These are phyloP conservation scores for Ichneumoninae sp. DNA, from an alignment of 2,888 invertebrate genomes.

Conservation along the genomic window DNA sequence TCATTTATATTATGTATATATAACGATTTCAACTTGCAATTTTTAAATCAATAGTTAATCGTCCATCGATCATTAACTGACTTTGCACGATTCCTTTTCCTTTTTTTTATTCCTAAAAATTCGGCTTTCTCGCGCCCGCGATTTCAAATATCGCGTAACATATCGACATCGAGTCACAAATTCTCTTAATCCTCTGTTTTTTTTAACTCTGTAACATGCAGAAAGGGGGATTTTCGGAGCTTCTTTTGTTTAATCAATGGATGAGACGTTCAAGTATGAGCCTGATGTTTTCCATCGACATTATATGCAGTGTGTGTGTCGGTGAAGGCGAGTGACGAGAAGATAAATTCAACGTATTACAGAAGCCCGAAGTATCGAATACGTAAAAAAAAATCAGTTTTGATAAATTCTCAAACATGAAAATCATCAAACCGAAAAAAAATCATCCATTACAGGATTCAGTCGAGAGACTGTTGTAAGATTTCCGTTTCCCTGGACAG, in stretches of 20 bases:
- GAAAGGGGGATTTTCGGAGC: conserved; percentile 42
- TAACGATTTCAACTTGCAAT: conserved; percentile 58
- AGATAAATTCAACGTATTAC: conserved; percentile 40
- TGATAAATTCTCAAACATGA: conserved; percentile 19
- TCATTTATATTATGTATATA: conserved; percentile 60
- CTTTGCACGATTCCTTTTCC: conserved; percentile 57
- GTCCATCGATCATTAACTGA: conserved; percentile 53
- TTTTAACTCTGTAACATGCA: conserved; percentile 45
- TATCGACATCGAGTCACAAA: conserved; percentile 46
- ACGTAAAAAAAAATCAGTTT: conserved; percentile 2
- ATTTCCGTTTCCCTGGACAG: conserved; percentile 47
- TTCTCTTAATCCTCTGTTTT: conserved; percentile 38
- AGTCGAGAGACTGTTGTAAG: conserved; percentile 12
- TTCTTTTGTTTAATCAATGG: conserved; percentile 26
- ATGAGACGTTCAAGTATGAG: conserved; percentile 50
- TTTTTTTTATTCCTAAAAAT: conserved; percentile 35
- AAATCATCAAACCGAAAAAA: conserved; percentile 20
- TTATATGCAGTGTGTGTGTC: conserved; percentile 42
- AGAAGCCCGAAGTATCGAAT: conserved; percentile 34
- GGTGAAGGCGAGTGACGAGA: conserved; percentile 44
- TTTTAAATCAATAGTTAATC: conserved; percentile 53
- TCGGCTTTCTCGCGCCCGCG: conserved; percentile 27
- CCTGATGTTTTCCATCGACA: conserved; percentile 40
- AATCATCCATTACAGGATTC: background rate
- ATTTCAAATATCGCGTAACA: conserved; percentile 37